phyloP scores from a whole-genome alignment of 2,113 vertebrate genomes.

The Ptyas mucosa region DNA sequence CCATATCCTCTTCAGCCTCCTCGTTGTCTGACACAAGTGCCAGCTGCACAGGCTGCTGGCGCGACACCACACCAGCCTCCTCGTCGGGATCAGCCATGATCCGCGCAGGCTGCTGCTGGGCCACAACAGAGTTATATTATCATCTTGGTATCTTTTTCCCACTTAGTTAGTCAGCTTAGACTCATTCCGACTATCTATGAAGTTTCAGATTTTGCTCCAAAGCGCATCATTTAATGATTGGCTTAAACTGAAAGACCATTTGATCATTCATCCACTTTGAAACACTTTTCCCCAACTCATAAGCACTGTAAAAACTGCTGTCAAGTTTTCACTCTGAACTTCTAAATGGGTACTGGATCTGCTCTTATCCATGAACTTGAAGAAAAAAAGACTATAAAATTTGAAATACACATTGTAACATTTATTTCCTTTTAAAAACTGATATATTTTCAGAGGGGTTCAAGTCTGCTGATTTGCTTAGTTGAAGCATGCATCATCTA shows the following conservation, averaged over 20 bases:
- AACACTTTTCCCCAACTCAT: background rate
- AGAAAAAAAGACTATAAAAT: background rate
- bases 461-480: background rate
- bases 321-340: background rate
- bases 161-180: background rate
- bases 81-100: too few species aligned
- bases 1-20: too few species aligned
- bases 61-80: too few species aligned
- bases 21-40: too few species aligned
- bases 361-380: background rate
- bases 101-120: too few species aligned
- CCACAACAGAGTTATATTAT: too few species aligned
- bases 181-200: background rate
- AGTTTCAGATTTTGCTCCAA: background rate
- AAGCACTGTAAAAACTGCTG: background rate
- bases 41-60: too few species aligned
- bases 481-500: background rate
- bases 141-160: background rate
- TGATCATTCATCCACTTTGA: background rate
- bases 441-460: background rate
- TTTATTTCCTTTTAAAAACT: background rate
- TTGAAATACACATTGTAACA: background rate
- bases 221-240: background rate
- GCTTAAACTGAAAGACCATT: background rate
- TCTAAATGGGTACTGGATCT: background rate